phyloP scores from a whole-genome alignment of 2,797 vertebrate species.

The Sarcophilus harrisii region DNA sequence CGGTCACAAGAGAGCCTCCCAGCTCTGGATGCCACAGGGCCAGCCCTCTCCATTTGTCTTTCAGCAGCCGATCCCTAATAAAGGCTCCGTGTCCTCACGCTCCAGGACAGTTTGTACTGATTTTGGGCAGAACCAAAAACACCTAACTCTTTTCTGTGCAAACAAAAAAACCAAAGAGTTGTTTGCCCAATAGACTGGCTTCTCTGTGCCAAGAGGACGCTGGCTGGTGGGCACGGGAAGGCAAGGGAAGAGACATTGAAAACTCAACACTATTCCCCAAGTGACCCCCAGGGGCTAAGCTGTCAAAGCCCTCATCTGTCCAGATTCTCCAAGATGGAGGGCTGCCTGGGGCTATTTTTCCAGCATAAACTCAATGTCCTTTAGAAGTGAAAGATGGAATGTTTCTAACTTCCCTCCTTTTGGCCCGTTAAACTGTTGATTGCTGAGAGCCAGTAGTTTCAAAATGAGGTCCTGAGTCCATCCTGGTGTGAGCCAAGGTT shows the following conservation, averaged over 20 bases:
- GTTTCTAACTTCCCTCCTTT: neutral
- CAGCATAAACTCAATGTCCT: neutral
- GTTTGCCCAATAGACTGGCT: conserved; percentile 21
- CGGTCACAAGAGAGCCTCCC: neutral
- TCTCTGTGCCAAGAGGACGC: conserved; percentile 5
- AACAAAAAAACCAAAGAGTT: conserved; percentile 37
- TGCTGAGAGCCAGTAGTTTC: neutral
- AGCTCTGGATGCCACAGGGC: fast-evolving
- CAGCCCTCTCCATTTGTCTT: conserved; percentile 54
- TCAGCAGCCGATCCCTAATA: conserved; percentile 58
- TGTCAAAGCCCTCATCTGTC: neutral
- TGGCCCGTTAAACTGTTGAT: neutral
- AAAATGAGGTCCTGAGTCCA: neutral
- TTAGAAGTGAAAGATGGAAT: neutral
- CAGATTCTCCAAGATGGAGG: neutral
- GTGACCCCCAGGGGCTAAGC: neutral
- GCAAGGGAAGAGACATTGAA: neutral
- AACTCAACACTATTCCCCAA: neutral
- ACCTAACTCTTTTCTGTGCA: conserved; percentile 18
- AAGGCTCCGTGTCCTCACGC: conserved; percentile 50
- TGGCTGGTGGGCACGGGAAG: neutral
- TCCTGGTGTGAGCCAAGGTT: neutral
- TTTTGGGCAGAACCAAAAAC: conserved; percentile 51
- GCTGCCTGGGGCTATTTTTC: neutral
- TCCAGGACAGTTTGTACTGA: conserved; percentile 53